Evolutionary conservation across 2,797 vertebrate species (phyloP).

Genomic region (Peromyscus eremicus): DNA sequence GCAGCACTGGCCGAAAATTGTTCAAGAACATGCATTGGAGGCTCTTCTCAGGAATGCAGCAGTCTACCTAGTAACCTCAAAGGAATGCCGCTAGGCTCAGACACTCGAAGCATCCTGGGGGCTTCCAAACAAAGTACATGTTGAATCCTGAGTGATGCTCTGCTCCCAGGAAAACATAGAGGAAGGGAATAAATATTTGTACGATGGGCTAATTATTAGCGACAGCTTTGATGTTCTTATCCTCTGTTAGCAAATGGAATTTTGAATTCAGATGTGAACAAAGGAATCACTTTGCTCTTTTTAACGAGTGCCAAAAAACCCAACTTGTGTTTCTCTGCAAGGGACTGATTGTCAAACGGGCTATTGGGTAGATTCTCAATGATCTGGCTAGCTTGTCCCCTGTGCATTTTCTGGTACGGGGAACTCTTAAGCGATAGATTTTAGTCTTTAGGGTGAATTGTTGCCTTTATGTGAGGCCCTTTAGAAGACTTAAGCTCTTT

Average conservation of each 20-base stretch:
- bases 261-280: neutral
- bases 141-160: neutral
- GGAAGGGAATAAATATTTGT: neutral
- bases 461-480: neutral
- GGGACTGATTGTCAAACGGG: neutral
- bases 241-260: neutral
- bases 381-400: neutral
- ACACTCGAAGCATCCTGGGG: neutral
- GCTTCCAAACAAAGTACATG: neutral
- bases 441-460: constrained; percentile 37
- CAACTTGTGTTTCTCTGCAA: neutral
- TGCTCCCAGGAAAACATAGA: neutral
- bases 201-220: neutral
- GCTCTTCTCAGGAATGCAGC: neutral
- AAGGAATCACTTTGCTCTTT: constrained; percentile 10
- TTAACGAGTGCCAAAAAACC: constrained; percentile 26
- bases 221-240: neutral
- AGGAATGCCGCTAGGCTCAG: neutral
- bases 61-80: neutral
- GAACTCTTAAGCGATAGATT: neutral
- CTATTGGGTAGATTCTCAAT: neutral
- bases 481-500: constrained; percentile 34
- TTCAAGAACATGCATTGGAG: neutral
- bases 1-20: neutral
- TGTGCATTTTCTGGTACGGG: neutral